phyloP scores from a whole-genome alignment of 92 coral and sea anemone species.

The Palythoa grandiflora region DNA sequence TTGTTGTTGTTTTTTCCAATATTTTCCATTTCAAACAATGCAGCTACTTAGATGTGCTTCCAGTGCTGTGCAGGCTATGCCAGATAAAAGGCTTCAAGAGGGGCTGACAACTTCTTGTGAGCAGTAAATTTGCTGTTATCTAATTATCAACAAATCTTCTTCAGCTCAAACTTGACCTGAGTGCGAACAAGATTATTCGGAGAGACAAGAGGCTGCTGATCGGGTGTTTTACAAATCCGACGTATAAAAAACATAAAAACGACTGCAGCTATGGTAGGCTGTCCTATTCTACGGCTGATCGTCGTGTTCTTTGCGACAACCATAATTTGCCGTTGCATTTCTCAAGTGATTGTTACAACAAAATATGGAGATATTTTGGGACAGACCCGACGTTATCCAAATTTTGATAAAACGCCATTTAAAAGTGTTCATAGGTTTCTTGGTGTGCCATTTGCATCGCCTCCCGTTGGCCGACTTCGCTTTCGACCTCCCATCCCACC shows the following conservation, averaged over 20 bases:
- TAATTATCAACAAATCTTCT: neutral
- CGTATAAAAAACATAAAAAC: neutral
- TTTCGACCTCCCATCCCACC: slow-evolving; percentile 35
- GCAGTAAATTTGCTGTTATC: neutral
- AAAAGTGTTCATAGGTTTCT: slow-evolving; percentile 35
- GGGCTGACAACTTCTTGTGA: neutral
- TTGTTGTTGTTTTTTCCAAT: slow-evolving; percentile 38
- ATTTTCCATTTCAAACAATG: slow-evolving; percentile 35
- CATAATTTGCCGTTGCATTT: neutral
- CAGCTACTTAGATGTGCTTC: slow-evolving; percentile 23
- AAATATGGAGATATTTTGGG: slow-evolving; percentile 45
- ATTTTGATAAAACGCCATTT: slow-evolving; percentile 11
- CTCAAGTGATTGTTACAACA: neutral
- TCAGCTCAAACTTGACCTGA: slow-evolving; percentile 7
- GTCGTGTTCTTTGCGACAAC: slow-evolving; percentile 23
- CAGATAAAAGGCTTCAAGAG: neutral
- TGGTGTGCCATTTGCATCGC: slow-evolving; percentile 37
- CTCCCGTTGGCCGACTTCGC: slow-evolving; percentile 39
- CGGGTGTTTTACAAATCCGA: neutral
- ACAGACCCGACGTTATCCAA: slow-evolving; percentile 12
- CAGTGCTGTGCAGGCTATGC: neutral
- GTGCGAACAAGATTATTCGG: slow-evolving; percentile 6
- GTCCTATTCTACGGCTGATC: neutral
- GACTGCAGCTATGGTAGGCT: neutral
- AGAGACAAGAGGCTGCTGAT: neutral